Conservation (phyloP, 1,140 invertebrate genomes). For the Aphaenogaster rudis region DNA sequence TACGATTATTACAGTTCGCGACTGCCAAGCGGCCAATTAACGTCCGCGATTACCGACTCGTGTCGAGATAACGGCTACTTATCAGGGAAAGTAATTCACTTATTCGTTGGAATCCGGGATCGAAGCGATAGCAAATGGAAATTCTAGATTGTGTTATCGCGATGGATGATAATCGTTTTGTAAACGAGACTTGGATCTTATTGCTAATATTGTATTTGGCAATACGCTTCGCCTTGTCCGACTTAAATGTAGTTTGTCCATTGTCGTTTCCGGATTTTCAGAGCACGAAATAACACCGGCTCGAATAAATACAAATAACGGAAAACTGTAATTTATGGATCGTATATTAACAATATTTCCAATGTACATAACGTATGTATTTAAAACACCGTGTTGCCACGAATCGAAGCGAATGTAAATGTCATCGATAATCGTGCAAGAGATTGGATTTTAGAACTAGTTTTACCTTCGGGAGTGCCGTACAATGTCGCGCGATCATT, state of each 20-base stretch:
- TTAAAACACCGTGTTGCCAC: background rate
- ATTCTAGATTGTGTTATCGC: background rate
- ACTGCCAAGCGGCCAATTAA: background rate
- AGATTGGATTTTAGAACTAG: background rate
- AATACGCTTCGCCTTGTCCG: background rate
- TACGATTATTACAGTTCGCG: background rate
- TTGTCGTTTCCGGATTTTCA: background rate
- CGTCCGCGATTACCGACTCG: background rate
- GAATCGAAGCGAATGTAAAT: background rate
- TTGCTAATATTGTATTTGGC: background rate
- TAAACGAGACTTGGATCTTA: background rate
- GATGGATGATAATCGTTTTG: background rate
- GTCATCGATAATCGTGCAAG: background rate
- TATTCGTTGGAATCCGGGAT: background rate
- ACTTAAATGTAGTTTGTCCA: background rate
- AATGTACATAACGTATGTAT: background rate
- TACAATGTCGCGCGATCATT: background rate
- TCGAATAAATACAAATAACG: background rate
- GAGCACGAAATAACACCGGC: background rate
- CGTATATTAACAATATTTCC: background rate
- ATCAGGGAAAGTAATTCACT: background rate
- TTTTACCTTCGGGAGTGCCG: background rate
- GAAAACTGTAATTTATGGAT: background rate
- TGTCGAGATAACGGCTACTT: background rate
- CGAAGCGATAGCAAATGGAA: background rate